Base-by-base conservation (phyloP, 37 sponge, comb jelly and placozoan genomes). In the Agelas oroides region DNA sequence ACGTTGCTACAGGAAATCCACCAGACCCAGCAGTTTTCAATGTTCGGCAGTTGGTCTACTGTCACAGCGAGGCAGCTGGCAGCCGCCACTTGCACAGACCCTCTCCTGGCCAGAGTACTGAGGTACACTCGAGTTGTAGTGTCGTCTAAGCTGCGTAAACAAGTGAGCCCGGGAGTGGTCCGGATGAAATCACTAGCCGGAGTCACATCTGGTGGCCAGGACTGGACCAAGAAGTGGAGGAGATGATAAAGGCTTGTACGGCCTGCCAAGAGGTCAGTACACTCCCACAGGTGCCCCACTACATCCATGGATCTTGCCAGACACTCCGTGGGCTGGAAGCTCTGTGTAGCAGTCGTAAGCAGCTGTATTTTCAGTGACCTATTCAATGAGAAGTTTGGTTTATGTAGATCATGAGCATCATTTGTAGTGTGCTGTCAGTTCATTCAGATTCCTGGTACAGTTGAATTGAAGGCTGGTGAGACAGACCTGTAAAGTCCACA, bases 131-230 rank as follows among this genome's bases (percentile, higher is more conserved):
- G 72, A 65, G 67, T 84, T 14, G 54, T 73, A 1, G 59, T 84
- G 60, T 76, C 76, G 2, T 1, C 17, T 1, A 56, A 25, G 30
- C 5, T 21, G 16, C 19, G 65, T 14, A 63, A 36, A 17, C 14
- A 78, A 36, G 40, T 78, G 40, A 1, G 70, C 28, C 56, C 59
- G 0, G 70, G 82, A 11, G 28, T 81, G 1, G 36, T 53, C 19
- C 25, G 53, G 5, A 81, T 81, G 71, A 70, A 70, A 55, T 20
- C 23, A 12, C 35, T 75, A 1, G 75, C 75, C 15, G 75, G 18
- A 41, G 53, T 40, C 27, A 53, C 20, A 33, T 81, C 23, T 81
- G 82, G 82, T 81, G 82, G 82, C 82, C 82, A 12, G 34, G 35
- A 13, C 1, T 81, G 33, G 83, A 82, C 32, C 33, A 41, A 37